phyloP scores from a whole-genome alignment of 2,797 vertebrate genomes.

The Diceros bicornis region DNA sequence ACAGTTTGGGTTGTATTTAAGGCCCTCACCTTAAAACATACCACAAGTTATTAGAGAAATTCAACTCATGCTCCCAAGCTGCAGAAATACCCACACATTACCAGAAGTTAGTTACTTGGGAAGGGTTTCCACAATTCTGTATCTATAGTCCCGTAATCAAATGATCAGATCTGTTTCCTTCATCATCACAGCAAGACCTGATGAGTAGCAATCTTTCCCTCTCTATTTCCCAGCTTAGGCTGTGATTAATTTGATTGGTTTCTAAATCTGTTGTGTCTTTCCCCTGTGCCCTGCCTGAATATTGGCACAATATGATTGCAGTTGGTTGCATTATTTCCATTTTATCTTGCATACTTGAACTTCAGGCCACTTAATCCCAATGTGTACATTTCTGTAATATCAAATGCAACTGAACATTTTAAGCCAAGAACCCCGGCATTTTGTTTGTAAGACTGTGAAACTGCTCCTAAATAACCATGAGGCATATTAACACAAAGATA shows the following conservation, averaged over 20 bases:
- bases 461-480: constrained; percentile 18
- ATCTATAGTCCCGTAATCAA: constrained; percentile 49
- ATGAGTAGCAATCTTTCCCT: constrained; percentile 51
- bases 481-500: background rate
- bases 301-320: constrained; percentile 76
- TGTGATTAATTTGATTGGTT: constrained; percentile 80
- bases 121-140: constrained; percentile 37
- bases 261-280: constrained; percentile 76
- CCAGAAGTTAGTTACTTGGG: constrained; percentile 25
- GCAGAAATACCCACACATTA: background rate
- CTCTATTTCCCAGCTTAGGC: constrained; percentile 50
- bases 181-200: constrained; percentile 68
- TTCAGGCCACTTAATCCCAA: constrained; percentile 57
- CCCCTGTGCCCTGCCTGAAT: constrained; percentile 69
- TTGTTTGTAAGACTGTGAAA: background rate
- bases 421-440: background rate
- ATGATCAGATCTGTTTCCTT: constrained; percentile 72
- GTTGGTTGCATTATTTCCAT: constrained; percentile 55
- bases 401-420: constrained; percentile 52
- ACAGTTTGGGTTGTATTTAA: background rate
- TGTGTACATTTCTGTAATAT: constrained; percentile 49
- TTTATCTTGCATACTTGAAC: constrained; percentile 55
- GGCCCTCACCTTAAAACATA: background rate
- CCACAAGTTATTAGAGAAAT: background rate
- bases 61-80: background rate